phyloP scores from a whole-genome alignment of 2,888 invertebrate species.

The Crematogaster levior region DNA sequence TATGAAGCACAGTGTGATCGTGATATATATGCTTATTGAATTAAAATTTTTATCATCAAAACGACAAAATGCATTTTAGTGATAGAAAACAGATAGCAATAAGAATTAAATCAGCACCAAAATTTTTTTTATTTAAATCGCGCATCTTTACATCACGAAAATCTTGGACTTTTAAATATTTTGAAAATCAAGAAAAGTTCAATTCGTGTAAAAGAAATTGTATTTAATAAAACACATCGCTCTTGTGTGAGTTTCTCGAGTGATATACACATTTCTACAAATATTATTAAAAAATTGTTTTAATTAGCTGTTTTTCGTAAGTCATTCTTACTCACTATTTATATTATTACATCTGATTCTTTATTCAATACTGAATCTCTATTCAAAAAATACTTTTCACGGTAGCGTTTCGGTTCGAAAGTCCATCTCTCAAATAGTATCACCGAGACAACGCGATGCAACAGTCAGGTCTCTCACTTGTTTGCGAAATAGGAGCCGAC shows the following conservation, averaged over 20 bases:
- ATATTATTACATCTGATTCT: neutral
- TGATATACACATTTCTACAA: neutral
- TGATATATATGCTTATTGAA: neutral
- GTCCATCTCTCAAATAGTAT: slow-evolving; percentile 20
- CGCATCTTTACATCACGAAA: neutral
- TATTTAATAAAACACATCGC: neutral
- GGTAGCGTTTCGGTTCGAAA: neutral
- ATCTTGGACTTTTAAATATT: neutral
- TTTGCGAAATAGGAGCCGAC: slow-evolving; percentile 46
- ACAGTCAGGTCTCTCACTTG: slow-evolving; percentile 7
- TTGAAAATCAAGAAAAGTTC: neutral
- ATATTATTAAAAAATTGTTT: neutral
- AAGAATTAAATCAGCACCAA: neutral
- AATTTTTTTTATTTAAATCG: neutral
- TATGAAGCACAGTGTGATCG: neutral
- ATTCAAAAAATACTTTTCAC: neutral
- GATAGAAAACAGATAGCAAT: neutral
- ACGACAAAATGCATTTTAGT: neutral
- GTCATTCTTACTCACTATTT: neutral
- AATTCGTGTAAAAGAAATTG: neutral
- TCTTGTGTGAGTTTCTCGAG: neutral
- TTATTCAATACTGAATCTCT: neutral
- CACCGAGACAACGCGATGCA: slow-evolving; percentile 23
- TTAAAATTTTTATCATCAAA: neutral
- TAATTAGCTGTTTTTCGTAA: neutral